These are phyloP conservation scores for Pristionchus japonicus DNA, from an alignment of 2,888 invertebrate species.

Conservation along the genomic window DNA sequence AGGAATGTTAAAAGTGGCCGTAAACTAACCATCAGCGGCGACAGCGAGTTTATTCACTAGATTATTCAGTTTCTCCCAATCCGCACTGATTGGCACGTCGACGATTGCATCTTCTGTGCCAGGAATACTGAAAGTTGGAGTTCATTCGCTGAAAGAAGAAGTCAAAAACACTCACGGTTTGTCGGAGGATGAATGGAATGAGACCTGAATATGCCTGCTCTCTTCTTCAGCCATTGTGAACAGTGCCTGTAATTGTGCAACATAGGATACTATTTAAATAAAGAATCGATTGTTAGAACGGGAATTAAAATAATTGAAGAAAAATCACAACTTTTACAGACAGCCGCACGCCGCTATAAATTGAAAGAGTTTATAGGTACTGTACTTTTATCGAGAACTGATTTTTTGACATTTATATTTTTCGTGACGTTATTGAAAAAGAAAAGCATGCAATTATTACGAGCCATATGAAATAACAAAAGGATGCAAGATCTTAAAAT, in stretches of 20 bases:
- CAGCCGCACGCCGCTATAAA: too few species aligned
- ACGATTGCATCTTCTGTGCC: slow-evolving; percentile 53
- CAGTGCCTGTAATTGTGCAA: background rate
- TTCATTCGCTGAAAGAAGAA: background rate
- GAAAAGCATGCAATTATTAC: too few species aligned
- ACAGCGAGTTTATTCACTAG: slow-evolving; percentile 67
- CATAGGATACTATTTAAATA: background rate
- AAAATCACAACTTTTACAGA: too few species aligned
- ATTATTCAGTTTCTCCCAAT: slow-evolving; percentile 64
- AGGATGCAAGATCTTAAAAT: too few species aligned
- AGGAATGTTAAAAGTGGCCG: background rate
- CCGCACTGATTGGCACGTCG: slow-evolving; percentile 61
- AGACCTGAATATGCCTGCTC: slow-evolving; percentile 57
- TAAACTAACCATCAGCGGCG: slow-evolving; percentile 59
- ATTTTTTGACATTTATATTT: too few species aligned
- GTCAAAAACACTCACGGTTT: slow-evolving; percentile 48
- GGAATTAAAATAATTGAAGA: too few species aligned
- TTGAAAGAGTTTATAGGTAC: too few species aligned
- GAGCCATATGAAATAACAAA: too few species aligned
- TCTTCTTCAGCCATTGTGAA: slow-evolving; percentile 44
- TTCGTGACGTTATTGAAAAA: too few species aligned
- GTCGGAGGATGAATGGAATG: slow-evolving; percentile 55
- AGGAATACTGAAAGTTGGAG: slow-evolving; percentile 49
- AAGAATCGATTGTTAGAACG: too few species aligned
- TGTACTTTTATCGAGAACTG: too few species aligned